These are phyloP conservation scores for Virgularia gustaviana DNA, from an alignment of 92 coral and sea anemone genomes.

Conservation along the genomic window DNA sequence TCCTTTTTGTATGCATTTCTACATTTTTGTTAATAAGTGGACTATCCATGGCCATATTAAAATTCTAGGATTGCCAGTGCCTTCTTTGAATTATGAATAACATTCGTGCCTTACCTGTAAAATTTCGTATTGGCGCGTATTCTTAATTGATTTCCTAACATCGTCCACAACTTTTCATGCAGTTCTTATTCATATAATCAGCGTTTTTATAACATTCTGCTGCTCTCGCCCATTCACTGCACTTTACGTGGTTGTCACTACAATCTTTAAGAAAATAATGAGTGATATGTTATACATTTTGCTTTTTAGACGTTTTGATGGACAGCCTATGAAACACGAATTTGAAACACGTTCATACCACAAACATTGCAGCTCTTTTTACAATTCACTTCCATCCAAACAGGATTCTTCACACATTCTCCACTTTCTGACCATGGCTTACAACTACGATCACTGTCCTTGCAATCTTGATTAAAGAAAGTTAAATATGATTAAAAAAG, in stretches of 20 bases:
- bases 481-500: no score
- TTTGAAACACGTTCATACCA: no score
- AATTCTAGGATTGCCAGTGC: not conserved
- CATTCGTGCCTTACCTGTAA: not conserved
- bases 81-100: not conserved
- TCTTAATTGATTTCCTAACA: not conserved
- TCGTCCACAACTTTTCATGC: slow-evolving; percentile 37
- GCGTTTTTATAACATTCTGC: slow-evolving; percentile 25
- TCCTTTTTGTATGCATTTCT: no score
- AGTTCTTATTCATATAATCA: slow-evolving; percentile 16
- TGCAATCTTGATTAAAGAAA: slow-evolving; percentile 39
- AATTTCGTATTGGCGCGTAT: not conserved
- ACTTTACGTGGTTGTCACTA: slow-evolving; percentile 21
- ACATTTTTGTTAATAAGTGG: no score
- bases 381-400: slow-evolving; percentile 60
- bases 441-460: slow-evolving; percentile 42
- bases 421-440: slow-evolving; percentile 46
- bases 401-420: slow-evolving; percentile 61
- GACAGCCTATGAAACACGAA: no score
- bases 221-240: not conserved
- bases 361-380: slow-evolving; percentile 68
- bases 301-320: no score
- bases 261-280: slow-evolving; percentile 11
- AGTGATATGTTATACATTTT: not conserved
- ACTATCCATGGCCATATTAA: no score